Evolutionary conservation across 2,113 vertebrate genomes (phyloP).

Genomic region (Dinomys branickii): DNA sequence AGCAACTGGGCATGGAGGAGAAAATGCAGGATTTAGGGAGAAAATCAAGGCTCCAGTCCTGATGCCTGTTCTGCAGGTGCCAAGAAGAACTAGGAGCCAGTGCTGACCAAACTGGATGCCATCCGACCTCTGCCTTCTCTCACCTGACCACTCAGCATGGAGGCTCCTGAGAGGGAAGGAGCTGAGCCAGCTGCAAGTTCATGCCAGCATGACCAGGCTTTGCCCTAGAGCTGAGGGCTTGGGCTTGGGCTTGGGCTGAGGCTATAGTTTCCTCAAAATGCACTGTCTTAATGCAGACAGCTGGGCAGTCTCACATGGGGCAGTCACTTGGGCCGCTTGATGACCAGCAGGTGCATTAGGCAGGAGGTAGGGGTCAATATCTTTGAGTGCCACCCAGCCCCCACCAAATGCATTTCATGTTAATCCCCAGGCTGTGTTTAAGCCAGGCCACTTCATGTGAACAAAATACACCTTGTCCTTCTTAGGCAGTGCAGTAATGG

Average conservation of each 20-base stretch:
- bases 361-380: neutral
- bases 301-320: neutral
- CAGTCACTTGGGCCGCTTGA: neutral
- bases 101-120: neutral
- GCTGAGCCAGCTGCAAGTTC: neutral
- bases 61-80: neutral
- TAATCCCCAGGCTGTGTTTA: neutral
- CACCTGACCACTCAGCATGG: fast-evolving
- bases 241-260: neutral
- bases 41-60: neutral
- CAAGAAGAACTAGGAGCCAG: neutral
- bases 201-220: neutral
- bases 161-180: fast-evolving
- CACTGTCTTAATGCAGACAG: neutral
- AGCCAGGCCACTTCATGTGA: neutral
- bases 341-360: neutral
- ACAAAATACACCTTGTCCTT: neutral
- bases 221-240: neutral
- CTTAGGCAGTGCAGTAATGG: neutral
- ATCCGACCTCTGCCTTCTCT: neutral
- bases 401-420: neutral
- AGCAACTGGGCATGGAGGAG: neutral
- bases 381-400: neutral
- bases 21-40: neutral
- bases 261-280: neutral